Evolutionary conservation across 1,140 invertebrate species (phyloP).

Genomic region (Heliconius hermathena): DNA sequence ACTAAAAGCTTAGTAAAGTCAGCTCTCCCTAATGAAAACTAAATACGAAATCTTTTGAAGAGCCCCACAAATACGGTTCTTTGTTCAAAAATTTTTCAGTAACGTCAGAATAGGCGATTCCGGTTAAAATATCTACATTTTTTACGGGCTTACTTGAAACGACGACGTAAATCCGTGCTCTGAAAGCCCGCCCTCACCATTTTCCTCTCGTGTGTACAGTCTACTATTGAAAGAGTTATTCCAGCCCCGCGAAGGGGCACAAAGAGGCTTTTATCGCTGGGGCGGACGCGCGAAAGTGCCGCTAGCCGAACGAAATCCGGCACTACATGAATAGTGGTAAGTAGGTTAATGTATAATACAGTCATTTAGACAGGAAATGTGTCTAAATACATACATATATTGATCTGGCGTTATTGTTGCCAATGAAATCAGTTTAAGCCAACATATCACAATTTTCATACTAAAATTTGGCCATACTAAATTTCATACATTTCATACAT

Average conservation of each 20-base stretch:
- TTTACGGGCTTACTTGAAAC: constrained; percentile 41
- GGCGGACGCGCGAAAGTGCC: constrained; percentile 54
- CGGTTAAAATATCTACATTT: constrained; percentile 42
- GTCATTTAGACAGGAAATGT: constrained; percentile 26
- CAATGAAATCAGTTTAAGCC: background rate
- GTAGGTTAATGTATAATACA: constrained; percentile 45
- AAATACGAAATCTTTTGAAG: constrained; percentile 24
- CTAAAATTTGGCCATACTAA: no score
- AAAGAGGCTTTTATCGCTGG: constrained; percentile 61
- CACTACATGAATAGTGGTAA: constrained; percentile 54
- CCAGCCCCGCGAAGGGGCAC: constrained; percentile 50
- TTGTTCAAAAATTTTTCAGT: constrained; percentile 28
- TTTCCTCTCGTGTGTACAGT: constrained; percentile 51
- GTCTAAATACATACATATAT: background rate
- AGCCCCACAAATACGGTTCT: constrained; percentile 24
- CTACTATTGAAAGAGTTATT: constrained; percentile 65
- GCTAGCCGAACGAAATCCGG: constrained; percentile 55
- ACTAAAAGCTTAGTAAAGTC: background rate
- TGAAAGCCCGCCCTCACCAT: constrained; percentile 50
- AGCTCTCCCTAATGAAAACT: constrained; percentile 21
- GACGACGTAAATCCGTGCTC: constrained; percentile 46
- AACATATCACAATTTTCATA: no score
- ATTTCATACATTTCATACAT: no score
- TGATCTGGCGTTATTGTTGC: background rate
- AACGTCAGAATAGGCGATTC: constrained; percentile 33